phyloP scores from a whole-genome alignment of 2,113 vertebrate genomes.

The Actenoides hombroni region DNA sequence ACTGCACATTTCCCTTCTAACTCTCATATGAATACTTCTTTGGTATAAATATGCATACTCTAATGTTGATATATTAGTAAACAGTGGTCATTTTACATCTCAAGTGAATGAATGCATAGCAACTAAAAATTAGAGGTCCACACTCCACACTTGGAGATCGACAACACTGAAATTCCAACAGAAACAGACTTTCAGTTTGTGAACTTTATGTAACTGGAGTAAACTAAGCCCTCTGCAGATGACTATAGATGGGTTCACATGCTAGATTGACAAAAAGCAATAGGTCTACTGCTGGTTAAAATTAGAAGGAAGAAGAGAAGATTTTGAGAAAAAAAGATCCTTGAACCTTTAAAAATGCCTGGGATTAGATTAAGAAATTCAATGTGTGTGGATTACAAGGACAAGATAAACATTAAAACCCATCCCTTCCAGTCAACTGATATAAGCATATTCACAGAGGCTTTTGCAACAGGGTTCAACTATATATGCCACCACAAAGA shows the following conservation, averaged over 20 bases:
- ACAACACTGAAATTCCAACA: background rate
- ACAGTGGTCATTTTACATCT: background rate
- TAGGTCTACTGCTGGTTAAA: background rate
- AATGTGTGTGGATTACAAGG: background rate
- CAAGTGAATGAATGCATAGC: background rate
- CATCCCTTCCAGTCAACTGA: background rate
- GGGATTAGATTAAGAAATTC: background rate
- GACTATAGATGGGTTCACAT: background rate
- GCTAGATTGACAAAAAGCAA: background rate
- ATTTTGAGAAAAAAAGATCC: background rate
- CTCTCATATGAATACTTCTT: background rate
- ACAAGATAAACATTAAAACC: background rate
- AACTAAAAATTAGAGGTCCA: background rate
- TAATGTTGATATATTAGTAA: background rate
- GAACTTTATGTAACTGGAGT: background rate
- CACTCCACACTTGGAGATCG: background rate
- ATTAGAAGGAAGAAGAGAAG: background rate
- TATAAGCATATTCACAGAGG: background rate
- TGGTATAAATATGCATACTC: background rate
- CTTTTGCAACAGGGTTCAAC: background rate
- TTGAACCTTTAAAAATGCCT: slow-evolving; percentile 15
- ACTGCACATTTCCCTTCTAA: background rate
- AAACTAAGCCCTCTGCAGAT: background rate
- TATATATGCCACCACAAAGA: background rate
- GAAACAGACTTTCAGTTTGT: background rate